These are phyloP conservation scores for Gari tellinella DNA, from an alignment of 2,888 invertebrate species.

Conservation along the genomic window DNA sequence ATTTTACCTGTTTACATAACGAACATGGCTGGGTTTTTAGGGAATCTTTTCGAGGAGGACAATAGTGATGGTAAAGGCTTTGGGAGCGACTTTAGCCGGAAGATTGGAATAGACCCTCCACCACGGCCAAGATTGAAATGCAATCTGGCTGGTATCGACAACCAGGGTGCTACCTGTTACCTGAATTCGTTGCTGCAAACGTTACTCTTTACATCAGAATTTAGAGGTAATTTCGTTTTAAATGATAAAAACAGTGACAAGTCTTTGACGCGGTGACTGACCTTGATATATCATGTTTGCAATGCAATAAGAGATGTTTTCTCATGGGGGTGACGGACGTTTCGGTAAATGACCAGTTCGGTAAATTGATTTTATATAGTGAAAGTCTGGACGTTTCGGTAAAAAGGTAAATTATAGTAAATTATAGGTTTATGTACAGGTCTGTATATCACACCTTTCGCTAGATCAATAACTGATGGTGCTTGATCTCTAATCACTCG, in stretches of 20 bases:
- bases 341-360: too few relatives aligned
- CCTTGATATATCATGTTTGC: too few relatives aligned
- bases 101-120: slow-evolving; percentile 47
- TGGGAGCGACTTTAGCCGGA: slow-evolving; percentile 2
- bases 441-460: too few relatives aligned
- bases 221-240: slow-evolving; percentile 79
- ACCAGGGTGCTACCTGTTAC: slow-evolving; percentile 85
- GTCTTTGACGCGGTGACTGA: too few relatives aligned
- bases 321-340: too few relatives aligned
- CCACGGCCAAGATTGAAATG: slow-evolving; percentile 68
- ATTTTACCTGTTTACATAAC: background rate
- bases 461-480: too few relatives aligned
- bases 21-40: slow-evolving; percentile 36
- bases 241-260: background rate
- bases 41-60: slow-evolving; percentile 42
- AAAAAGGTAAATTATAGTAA: too few relatives aligned
- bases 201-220: slow-evolving; percentile 84
- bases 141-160: slow-evolving; percentile 82
- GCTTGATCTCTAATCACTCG: too few relatives aligned
- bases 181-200: slow-evolving; percentile 84
- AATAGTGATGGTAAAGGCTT: slow-evolving; percentile 1
- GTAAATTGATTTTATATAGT: too few relatives aligned
- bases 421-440: too few relatives aligned
- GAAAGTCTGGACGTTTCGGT: too few relatives aligned
- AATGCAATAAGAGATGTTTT: too few relatives aligned